Evolutionary conservation across 2,888 invertebrate species (phyloP), one percentile per base, ranked within the genome.

Genomic region (Eristalinus aeneus): DNA sequence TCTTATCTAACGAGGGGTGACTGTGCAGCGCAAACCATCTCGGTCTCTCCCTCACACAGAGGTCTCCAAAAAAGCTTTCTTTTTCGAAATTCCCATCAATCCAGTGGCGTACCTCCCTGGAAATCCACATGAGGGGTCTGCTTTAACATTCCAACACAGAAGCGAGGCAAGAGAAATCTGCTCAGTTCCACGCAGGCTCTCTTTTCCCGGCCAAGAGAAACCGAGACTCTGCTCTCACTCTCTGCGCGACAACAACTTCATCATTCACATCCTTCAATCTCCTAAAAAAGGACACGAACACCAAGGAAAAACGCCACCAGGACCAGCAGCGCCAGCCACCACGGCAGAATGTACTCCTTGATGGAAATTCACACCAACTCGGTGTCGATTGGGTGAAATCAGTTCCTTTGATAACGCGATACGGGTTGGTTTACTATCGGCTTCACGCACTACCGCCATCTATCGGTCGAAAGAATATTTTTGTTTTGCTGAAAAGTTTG

Each of bases 381-480:
- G 53, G 54, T 81, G 82, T 81, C 86, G 82, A 86, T 86, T 86
- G 86, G 86, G 77, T 82, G 77, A 82, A 86, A 86, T 86, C 86
- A 86, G 86, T 86, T 82, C 86, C 77, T 86, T 86, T 86, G 86
- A 86, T 86, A 86, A 86, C 86, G 86, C 77, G 86, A 78, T 86
- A 82, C 86, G 86, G 74, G 74, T 74, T 82, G 86, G 86, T 86
- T 71, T 77, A 74, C 34, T 61, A 75, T 78, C 77, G 77, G 69
- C 74, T 61, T 32, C 64, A 63, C 81, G 81, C 67, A 73, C 74
- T 58, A 82, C 86, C 77, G 86, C 86, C 82, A 86, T 86, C 86
- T 78, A 78, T 78, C 65, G 82, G 77, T 20, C 65, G 65, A 23
- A 11, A 56, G 23, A 56, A 31, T 53, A 20, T 34, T 32, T 32